These are phyloP conservation scores for Hydractinia echinata DNA, from an alignment of 30 jellyfish, hydroid and myxozoan species.

Conservation along the genomic window DNA sequence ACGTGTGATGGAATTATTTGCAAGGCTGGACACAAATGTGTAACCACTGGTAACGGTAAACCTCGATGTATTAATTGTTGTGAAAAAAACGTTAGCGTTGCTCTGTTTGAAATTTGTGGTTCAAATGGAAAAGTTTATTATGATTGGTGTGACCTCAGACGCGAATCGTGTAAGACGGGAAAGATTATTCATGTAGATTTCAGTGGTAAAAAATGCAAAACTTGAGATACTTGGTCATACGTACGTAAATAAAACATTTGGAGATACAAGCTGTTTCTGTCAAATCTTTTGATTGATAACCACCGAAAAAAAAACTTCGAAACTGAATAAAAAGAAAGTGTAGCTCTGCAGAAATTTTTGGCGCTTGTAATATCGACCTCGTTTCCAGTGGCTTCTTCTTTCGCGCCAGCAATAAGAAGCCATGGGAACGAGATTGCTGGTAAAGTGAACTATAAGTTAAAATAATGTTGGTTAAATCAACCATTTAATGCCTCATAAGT, in stretches of 20 bases:
- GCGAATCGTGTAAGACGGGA: background rate
- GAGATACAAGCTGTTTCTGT: background rate
- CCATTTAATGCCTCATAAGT: too few relatives aligned
- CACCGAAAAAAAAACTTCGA: too few relatives aligned
- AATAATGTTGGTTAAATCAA: too few relatives aligned
- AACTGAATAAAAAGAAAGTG: too few relatives aligned
- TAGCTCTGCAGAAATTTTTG: too few relatives aligned
- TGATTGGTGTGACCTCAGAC: background rate
- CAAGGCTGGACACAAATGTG: background rate
- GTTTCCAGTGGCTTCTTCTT: too few relatives aligned
- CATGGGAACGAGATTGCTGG: too few relatives aligned
- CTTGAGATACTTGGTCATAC: background rate
- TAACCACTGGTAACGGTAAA: background rate
- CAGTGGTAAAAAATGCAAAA: background rate
- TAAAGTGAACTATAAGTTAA: too few relatives aligned
- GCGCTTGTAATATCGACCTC: too few relatives aligned
- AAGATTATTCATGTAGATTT: background rate
- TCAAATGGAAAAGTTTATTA: background rate
- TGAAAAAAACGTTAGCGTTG: background rate
- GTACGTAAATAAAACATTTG: background rate
- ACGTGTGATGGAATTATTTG: background rate
- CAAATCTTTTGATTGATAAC: too few relatives aligned
- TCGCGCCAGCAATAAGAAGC: too few relatives aligned
- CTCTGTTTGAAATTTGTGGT: background rate
- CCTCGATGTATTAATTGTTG: background rate